Conservation (phyloP, 2,888 invertebrate genomes). For the Caenorhabditis japonica region DNA sequence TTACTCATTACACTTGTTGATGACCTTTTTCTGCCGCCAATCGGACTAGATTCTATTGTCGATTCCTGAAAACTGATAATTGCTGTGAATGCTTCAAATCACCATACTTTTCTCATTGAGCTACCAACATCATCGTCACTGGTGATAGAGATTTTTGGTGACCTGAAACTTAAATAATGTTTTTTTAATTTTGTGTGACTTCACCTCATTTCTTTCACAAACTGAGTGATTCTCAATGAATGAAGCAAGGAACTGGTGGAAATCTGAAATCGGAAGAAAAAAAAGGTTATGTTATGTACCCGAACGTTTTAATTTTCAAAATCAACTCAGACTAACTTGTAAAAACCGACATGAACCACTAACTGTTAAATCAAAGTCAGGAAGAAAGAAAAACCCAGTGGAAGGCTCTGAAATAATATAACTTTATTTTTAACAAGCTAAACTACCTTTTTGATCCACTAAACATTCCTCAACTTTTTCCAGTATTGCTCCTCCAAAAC, state of each 20-base stretch:
- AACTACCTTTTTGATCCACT: conserved; percentile 19
- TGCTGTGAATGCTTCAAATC: neutral
- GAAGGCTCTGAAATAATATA: conserved; percentile 20
- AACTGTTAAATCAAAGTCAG: conserved; percentile 49
- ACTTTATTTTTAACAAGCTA: too few relatives aligned
- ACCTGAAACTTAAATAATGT: conserved; percentile 4
- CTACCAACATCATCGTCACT: conserved; percentile 17
- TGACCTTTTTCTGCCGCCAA: conserved; percentile 29
- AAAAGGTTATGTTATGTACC: neutral
- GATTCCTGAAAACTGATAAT: conserved; percentile 6
- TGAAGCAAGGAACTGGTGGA: conserved; percentile 36
- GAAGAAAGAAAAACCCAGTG: conserved; percentile 35
- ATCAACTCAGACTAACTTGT: conserved; percentile 22
- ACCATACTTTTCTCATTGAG: neutral
- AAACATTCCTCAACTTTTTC: conserved; percentile 32
- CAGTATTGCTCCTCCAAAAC: conserved; percentile 84
- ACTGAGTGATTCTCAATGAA: conserved; percentile 42
- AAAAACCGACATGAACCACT: conserved; percentile 48
- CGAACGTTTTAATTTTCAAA: neutral
- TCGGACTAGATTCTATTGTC: conserved; percentile 16
- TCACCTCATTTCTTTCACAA: conserved; percentile 37
- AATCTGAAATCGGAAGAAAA: conserved; percentile 17
- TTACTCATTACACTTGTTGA: conserved; percentile 38
- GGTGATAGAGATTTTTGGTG: conserved; percentile 40
- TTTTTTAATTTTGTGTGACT: neutral